Evolutionary conservation across 2,888 invertebrate genomes (phyloP).

Genomic region (Cheiracanthium punctorium): DNA sequence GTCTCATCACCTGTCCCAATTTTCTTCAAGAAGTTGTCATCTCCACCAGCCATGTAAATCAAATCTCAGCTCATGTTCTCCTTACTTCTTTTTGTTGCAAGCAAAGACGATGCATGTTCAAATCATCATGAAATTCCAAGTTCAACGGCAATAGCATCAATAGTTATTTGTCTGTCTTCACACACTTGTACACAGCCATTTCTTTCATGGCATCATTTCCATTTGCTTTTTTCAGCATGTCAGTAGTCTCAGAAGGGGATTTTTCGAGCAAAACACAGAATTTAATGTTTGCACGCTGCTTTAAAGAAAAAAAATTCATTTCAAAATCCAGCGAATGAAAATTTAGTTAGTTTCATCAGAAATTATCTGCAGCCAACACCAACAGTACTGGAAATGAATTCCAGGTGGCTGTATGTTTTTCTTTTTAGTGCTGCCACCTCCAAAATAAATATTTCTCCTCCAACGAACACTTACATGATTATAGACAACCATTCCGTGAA

Average conservation of each 20-base stretch:
- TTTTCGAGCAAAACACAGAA: slow-evolving; percentile 36
- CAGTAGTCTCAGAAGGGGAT: slow-evolving; percentile 27
- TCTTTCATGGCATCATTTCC: slow-evolving; percentile 26
- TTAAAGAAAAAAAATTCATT: slow-evolving; percentile 32
- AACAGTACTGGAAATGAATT: no score
- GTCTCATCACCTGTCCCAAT: neutral
- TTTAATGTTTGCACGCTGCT: slow-evolving; percentile 32
- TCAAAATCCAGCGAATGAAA: slow-evolving; percentile 11
- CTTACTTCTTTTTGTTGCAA: slow-evolving; percentile 22
- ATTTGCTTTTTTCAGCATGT: slow-evolving; percentile 39
- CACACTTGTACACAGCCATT: slow-evolving; percentile 20
- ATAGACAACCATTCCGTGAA: no score
- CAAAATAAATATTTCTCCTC: no score
- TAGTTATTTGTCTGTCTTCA: slow-evolving; percentile 20
- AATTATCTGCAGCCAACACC: no score
- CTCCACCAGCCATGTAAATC: slow-evolving; percentile 19
- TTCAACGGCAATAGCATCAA: slow-evolving; percentile 5
- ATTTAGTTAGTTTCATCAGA: neutral
- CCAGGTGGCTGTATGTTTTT: no score
- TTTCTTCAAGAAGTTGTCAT: slow-evolving; percentile 24
- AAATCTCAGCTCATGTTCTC: slow-evolving; percentile 18
- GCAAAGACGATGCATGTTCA: neutral
- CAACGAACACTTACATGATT: no score
- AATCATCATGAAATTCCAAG: slow-evolving; percentile 18
- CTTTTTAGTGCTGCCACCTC: no score